A percentile compares a stretch with the other conserved stretches of the same genome.
phyloP scores from a whole-genome alignment of 2,797 vertebrate species.

The Agapornis canus region DNA sequence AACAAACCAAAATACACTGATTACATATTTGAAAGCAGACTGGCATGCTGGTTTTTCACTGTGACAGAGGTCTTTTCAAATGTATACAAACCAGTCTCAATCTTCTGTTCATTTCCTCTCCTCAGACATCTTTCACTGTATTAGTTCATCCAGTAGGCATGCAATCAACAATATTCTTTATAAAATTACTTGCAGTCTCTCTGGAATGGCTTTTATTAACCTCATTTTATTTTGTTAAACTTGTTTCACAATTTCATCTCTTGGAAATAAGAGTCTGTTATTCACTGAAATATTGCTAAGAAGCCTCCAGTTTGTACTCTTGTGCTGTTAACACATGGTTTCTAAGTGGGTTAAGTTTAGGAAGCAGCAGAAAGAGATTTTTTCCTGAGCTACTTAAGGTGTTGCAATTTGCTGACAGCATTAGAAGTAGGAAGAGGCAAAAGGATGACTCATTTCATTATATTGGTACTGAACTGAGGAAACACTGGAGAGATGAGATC shows the following conservation, averaged over 20 bases:
- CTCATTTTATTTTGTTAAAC: background rate
- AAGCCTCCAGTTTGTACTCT: background rate
- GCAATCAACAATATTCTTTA: background rate
- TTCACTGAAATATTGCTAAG: background rate
- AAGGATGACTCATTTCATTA: background rate
- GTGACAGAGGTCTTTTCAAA: background rate
- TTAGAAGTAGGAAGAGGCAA: background rate
- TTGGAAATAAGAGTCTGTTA: background rate
- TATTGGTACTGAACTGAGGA: background rate
- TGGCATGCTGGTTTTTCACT: background rate
- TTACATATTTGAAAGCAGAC: background rate
- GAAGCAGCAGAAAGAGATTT: background rate
- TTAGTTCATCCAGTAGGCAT: background rate
- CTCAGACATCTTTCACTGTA: background rate
- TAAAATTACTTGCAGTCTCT: background rate
- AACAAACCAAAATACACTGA: background rate
- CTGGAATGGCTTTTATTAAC: background rate
- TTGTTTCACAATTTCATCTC: background rate
- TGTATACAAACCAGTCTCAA: background rate
- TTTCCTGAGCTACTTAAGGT: background rate
- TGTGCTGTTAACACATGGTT: rapidly evolving
- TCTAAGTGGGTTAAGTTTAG: background rate
- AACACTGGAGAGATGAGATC: background rate
- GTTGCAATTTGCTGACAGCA: background rate
- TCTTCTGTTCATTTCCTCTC: background rate